Percentiles rank a stretch among this genome's conserved stretches.
These are phyloP conservation scores for Varanus salvator DNA, from an alignment of 2,113 vertebrate species.

Conservation along the genomic window DNA sequence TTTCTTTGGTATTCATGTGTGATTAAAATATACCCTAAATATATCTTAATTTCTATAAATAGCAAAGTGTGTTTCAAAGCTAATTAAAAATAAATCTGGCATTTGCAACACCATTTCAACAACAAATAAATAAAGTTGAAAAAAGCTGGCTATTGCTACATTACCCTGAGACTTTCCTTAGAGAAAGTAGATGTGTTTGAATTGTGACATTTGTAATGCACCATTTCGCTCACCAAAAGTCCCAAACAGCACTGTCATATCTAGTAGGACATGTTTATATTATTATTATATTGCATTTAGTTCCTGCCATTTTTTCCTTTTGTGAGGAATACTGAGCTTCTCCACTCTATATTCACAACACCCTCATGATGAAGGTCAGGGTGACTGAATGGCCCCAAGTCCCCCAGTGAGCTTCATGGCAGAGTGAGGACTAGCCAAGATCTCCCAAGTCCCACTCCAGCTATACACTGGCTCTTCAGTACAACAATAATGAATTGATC, in stretches of 20 bases:
- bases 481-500: too few species aligned
- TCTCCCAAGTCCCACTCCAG: too few species aligned
- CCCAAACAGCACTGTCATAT: constrained; percentile 2
- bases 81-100: constrained; percentile 77
- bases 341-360: too few species aligned
- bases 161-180: constrained; percentile 35
- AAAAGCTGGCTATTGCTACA: constrained; percentile 40
- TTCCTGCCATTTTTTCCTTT: constrained; percentile 13
- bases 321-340: too few species aligned
- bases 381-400: too few species aligned
- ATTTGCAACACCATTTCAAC: constrained; percentile 70
- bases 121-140: constrained; percentile 62
- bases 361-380: too few species aligned
- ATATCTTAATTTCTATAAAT: constrained; percentile 75
- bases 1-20: constrained; percentile 68
- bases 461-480: too few species aligned
- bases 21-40: constrained; percentile 78
- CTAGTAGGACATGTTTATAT: background rate
- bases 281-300: background rate
- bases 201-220: background rate
- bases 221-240: background rate
- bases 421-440: too few species aligned
- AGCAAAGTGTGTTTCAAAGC: constrained; percentile 71
- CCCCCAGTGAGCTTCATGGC: too few species aligned
- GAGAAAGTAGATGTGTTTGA: constrained; percentile 15